Evolutionary conservation across 64 coral and sea anemone species (phyloP).

Genomic region (Montipora capricornis): DNA sequence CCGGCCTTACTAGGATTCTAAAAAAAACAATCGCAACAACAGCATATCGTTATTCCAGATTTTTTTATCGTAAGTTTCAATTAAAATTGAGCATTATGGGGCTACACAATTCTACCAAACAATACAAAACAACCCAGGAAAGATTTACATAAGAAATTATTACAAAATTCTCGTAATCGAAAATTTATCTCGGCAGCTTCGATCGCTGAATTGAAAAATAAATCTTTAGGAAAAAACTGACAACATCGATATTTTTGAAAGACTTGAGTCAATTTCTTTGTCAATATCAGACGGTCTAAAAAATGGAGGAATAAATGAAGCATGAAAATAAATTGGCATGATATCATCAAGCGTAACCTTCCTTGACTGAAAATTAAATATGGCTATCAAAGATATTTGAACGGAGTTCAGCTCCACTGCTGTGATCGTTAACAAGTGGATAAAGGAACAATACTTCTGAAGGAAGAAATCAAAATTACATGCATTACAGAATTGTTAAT

Average conservation of each 20-base stretch:
- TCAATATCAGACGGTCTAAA: background rate
- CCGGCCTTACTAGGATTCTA: background rate
- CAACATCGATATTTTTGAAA: background rate
- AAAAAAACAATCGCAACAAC: background rate
- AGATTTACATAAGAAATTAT: slow-evolving; percentile 51
- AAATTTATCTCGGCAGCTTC: background rate
- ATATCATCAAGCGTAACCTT: slow-evolving; percentile 15
- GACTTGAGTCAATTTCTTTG: background rate
- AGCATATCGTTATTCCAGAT: background rate
- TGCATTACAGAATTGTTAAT: background rate
- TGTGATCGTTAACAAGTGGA: background rate
- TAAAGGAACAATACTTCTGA: background rate
- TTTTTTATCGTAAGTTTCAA: slow-evolving; percentile 43
- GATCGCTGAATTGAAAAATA: background rate
- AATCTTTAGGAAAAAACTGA: background rate
- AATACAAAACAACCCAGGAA: slow-evolving; percentile 33
- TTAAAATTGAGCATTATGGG: slow-evolving; percentile 23
- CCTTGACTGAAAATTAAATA: background rate
- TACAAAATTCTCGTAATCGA: background rate
- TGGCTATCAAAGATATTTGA: background rate
- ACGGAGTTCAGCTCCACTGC: background rate
- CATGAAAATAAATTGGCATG: background rate
- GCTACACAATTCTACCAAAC: slow-evolving; percentile 15
- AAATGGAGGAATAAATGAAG: background rate
- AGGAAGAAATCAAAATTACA: background rate